These are phyloP conservation scores for Microctenopoma lineatum DNA, from an alignment of 2,797 vertebrate genomes.

Conservation along the genomic window DNA sequence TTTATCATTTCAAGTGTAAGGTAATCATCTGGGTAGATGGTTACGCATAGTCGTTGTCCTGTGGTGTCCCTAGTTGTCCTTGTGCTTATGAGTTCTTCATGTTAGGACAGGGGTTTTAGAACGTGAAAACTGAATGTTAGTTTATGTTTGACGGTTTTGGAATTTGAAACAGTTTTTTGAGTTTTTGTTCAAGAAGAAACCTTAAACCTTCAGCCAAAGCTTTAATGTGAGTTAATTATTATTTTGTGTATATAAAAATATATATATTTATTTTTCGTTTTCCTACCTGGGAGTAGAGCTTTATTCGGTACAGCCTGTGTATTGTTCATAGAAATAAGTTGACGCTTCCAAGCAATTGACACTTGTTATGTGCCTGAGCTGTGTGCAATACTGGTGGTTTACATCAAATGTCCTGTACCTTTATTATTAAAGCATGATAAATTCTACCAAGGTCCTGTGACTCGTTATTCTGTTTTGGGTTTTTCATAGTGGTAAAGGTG, in stretches of 20 bases:
- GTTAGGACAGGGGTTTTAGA: slow-evolving; percentile 40
- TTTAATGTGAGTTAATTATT: slow-evolving; percentile 75
- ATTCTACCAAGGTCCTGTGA: slow-evolving; percentile 32
- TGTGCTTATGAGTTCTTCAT: slow-evolving; percentile 44
- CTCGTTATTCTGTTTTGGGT: neutral
- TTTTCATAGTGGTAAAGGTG: neutral
- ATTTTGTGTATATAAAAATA: slow-evolving; percentile 49
- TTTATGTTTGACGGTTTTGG: slow-evolving; percentile 48
- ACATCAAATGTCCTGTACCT: slow-evolving; percentile 79
- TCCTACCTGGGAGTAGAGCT: slow-evolving; percentile 64
- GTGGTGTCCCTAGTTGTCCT: slow-evolving; percentile 57
- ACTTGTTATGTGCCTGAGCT: slow-evolving; percentile 85
- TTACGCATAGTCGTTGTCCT: slow-evolving; percentile 71
- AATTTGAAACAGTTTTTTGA: slow-evolving; percentile 28
- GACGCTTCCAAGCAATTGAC: slow-evolving; percentile 71
- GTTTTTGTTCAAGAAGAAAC: slow-evolving; percentile 67
- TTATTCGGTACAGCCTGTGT: slow-evolving; percentile 75
- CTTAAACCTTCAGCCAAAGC: slow-evolving; percentile 82
- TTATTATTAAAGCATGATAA: slow-evolving; percentile 88
- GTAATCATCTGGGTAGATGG: slow-evolving; percentile 82
- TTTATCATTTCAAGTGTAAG: slow-evolving; percentile 57
- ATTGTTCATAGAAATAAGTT: slow-evolving; percentile 70
- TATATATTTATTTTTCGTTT: slow-evolving; percentile 18
- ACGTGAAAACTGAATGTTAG: slow-evolving; percentile 49
- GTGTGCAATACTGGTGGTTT: slow-evolving; percentile 85